Evolutionary conservation across 2,888 invertebrate genomes (phyloP), one percentile per base, ranked within the genome.

Genomic region (Watsonalla binaria): DNA sequence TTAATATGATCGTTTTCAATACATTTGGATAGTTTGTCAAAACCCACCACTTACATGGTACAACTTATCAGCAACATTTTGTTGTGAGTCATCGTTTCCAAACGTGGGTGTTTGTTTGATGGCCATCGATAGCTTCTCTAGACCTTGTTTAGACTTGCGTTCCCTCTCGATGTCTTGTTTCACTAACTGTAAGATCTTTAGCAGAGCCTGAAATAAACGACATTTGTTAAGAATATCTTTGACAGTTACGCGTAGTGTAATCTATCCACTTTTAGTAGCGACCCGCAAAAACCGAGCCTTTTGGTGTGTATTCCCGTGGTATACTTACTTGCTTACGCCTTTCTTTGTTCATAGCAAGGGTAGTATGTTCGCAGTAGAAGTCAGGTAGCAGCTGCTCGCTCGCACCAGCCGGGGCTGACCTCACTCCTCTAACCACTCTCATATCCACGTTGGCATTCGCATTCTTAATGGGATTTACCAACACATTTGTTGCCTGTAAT

Each of bases 281-380:
- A 24, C 24, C 1, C 24, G 2, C 4, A 24, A 24, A 24, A 24
- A 24, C 24, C 8, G 8, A 37, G 6, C 37, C 37, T 7, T 37
- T 37, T 5, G 8, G 6, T 37, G 37, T 7, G 37, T 37, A 7
- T 37, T 37, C 37, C 37, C 8, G 37, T 37, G 37, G 37, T 6
- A 42, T 42, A 42, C 52, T 48, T 57, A 94, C 94, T 88, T 96
- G 95, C 87, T 96, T 96, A 70, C 98, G 92, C 58, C 98, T 91
- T 74, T 97, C 98, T 53, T 94, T 92, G 81, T 98, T 98, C 98
- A 98, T 98, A 35, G 96, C 96, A 68, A 98, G 92, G 2, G 96
- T 96, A 62, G 96, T 95, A 85, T 98, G 98, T 80, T 98, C 98
- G 70, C 98, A 97, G 86, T 98, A 98, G 90, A 97, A 98, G 85